These are phyloP conservation scores for Gallinago undulata DNA, from an alignment of 2,113 vertebrate species.

Conservation along the genomic window DNA sequence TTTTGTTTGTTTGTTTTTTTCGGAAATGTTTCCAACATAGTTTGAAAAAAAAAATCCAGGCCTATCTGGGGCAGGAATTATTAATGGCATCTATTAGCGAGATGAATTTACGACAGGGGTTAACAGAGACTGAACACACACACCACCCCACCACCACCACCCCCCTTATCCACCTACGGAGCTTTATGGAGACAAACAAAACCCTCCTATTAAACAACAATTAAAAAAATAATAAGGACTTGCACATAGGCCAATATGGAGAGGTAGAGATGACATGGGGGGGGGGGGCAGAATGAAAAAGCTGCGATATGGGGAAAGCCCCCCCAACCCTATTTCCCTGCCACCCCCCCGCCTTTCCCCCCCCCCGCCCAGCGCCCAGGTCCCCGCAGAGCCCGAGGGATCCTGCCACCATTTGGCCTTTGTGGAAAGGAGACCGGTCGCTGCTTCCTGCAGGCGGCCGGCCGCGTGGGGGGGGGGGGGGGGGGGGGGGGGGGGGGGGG, in stretches of 20 bases:
- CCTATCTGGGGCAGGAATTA: slow-evolving; percentile 22
- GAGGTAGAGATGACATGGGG: not conserved
- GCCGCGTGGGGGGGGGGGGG: no score
- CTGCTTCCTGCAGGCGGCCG: slow-evolving; percentile 50
- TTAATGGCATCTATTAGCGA: not conserved
- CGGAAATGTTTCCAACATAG: not conserved
- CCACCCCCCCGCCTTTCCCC: not conserved
- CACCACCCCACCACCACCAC: not conserved
- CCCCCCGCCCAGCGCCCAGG: no score
- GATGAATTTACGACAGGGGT: not conserved
- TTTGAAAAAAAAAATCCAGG: not conserved
- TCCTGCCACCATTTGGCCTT: slow-evolving; percentile 53
- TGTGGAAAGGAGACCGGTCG: not conserved
- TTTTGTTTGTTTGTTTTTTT: not conserved
- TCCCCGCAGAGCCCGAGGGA: not conserved
- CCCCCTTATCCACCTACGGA: not conserved
- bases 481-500: no score
- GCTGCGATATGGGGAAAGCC: not conserved
- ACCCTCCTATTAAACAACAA: not conserved
- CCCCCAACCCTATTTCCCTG: not conserved
- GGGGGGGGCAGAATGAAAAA: not conserved
- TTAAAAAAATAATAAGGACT: not conserved
- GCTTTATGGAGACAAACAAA: not conserved
- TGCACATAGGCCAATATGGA: not conserved
- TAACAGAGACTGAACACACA: not conserved